Evolutionary conservation across 2,888 invertebrate genomes (phyloP), one percentile per base, ranked within the genome.

Genomic region (Thelaira solivaga): DNA sequence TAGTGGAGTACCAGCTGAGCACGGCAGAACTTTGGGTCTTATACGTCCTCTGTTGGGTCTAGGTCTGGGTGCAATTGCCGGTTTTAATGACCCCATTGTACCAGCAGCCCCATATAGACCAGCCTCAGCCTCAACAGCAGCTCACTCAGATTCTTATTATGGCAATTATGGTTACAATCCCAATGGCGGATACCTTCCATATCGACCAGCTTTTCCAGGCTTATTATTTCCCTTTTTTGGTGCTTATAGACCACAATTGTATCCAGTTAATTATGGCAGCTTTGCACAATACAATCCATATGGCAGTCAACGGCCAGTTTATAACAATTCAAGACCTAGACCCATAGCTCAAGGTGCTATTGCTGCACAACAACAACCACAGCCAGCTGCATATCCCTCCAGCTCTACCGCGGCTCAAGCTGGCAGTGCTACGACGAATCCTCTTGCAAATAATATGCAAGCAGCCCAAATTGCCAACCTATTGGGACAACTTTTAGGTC

Each of bases 401-500:
- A 8, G 3, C 2, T 1, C 41, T n/a, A 31, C 47, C 10, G 6
- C 16, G 0, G n/a, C 20, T 1, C 20, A 24, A 1, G 1, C 69
- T 10, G 13, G 13, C n/a, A 45, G 43, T n/a, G 36, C 45, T 11
- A 5, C 36, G 1, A 11, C 62, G 6, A 43, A 22, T 2, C 26
- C 75, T 1, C 31, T 43, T 4, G 16, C 26, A 13, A 65, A 74
- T 45, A 67, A 49, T n/a, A 55, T 64, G 2, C 81, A 82, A 59
- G 83, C 87, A 1, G 82, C 86, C 0, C 87, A 86, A 62, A 20
- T 86, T 5, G 86, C 87, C 0, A 85, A 82, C 11, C 78, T 83
- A 0, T 22, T 86, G 47, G 86, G 86, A 0, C 87, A 86, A 64
- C 87, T 85, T 0, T 76, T 86, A 18, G 86, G 86, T 8, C 83